These are phyloP conservation scores for Archegozetes longisetosus DNA, from an alignment of 1,140 invertebrate species.

Conservation along the genomic window DNA sequence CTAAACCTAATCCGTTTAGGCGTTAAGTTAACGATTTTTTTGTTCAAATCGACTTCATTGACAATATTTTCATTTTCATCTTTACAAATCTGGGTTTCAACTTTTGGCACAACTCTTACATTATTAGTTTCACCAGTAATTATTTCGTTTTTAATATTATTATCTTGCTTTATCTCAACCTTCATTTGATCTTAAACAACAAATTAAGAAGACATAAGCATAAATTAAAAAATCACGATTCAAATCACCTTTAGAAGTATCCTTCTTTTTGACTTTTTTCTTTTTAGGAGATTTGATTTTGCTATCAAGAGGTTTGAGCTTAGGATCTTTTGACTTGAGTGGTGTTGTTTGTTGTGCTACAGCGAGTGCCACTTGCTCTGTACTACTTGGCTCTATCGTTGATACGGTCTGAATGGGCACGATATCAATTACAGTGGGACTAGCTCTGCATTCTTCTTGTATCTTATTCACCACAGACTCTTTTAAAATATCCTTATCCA, in stretches of 20 bases:
- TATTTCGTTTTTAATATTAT: not conserved
- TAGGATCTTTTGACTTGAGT: not conserved
- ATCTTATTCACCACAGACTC: not conserved
- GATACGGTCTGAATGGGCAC: not conserved
- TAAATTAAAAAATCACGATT: not conserved
- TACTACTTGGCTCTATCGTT: not conserved
- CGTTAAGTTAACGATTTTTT: not conserved
- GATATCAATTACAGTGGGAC: not conserved
- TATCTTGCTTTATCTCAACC: not conserved
- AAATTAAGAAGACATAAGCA: not conserved
- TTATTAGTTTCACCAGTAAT: not conserved
- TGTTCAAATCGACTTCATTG: not conserved
- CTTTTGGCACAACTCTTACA: not conserved
- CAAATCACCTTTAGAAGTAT: not conserved
- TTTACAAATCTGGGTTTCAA: not conserved
- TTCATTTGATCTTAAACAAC: not conserved
- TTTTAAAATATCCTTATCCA: not conserved
- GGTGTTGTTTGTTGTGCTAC: not conserved
- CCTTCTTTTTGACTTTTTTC: not conserved
- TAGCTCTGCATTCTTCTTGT: not conserved
- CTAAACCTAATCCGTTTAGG: slow-evolving; percentile 38
- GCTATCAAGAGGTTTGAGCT: not conserved
- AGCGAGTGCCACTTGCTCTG: not conserved
- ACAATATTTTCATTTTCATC: not conserved
- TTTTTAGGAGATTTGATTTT: not conserved